Percentiles rank a stretch among this genome's conserved stretches.
Conservation (phyloP, 1,140 invertebrate species). For the Trichonephila inaurata region DNA sequence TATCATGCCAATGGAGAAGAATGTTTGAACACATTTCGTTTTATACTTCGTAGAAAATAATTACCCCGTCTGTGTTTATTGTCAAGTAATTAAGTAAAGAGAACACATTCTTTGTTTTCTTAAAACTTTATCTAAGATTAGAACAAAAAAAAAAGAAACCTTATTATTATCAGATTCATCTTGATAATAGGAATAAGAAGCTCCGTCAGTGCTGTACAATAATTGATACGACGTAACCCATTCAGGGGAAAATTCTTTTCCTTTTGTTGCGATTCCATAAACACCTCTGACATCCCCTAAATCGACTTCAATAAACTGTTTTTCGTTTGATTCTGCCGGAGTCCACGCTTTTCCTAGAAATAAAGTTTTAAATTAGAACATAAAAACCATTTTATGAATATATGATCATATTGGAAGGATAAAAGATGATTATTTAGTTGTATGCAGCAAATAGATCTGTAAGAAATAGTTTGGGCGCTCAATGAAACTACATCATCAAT, state of each 20-base stretch:
- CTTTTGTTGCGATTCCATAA: conserved; percentile 87
- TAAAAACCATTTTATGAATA: too few species aligned
- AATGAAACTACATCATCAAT: too few species aligned
- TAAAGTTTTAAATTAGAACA: background rate
- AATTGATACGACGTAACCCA: conserved; percentile 89
- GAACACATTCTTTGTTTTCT: background rate
- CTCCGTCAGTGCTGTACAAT: conserved; percentile 86
- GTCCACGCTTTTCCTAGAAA: conserved; percentile 84
- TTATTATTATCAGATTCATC: conserved; percentile 76
- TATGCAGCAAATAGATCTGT: too few species aligned
- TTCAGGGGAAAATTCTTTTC: conserved; percentile 84
- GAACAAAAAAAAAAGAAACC: conserved; percentile 78
- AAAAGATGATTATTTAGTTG: too few species aligned
- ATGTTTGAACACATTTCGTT: too few species aligned
- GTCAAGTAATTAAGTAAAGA: too few species aligned
- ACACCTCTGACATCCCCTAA: conserved; percentile 85
- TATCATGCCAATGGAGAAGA: too few species aligned
- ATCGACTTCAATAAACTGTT: conserved; percentile 88
- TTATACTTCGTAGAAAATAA: too few species aligned
- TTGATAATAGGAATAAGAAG: conserved; percentile 82
- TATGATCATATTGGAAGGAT: too few species aligned
- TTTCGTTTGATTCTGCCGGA: conserved; percentile 82
- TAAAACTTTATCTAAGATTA: background rate
- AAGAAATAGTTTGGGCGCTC: too few species aligned
- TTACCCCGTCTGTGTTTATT: too few species aligned